Evolutionary conservation across 2,113 vertebrate genomes (phyloP).

Genomic region (Crypturellus undulatus): DNA sequence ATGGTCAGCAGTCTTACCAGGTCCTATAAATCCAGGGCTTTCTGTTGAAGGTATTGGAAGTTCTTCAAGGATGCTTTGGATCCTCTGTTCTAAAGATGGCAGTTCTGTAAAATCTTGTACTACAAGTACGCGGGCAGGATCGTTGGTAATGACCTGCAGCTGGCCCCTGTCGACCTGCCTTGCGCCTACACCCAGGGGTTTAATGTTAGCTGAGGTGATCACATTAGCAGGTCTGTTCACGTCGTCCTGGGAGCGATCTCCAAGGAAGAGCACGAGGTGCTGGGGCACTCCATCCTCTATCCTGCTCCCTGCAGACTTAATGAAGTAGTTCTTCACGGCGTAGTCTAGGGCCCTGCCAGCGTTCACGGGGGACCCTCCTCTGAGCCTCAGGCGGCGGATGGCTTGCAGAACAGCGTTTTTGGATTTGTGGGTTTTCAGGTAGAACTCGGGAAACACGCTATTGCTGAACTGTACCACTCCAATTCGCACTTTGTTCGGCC

Average conservation of each 20-base stretch:
- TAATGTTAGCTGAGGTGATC: conserved; percentile 78
- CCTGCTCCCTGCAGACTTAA: conserved; percentile 85
- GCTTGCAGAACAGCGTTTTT: conserved; percentile 80
- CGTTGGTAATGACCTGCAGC: conserved; percentile 79
- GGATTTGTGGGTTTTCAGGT: conserved; percentile 83
- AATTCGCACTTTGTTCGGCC: conserved; percentile 85
- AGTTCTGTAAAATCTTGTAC: conserved; percentile 84
- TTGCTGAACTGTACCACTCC: conserved; percentile 90
- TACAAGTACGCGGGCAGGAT: conserved; percentile 76
- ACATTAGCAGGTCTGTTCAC: conserved; percentile 77
- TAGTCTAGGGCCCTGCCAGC: conserved; percentile 88
- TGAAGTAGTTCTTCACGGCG: conserved; percentile 85
- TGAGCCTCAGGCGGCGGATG: conserved; percentile 85
- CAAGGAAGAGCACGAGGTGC: conserved; percentile 91
- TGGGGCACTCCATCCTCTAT: conserved; percentile 87
- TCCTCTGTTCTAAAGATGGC: conserved; percentile 66
- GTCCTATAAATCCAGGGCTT: background rate
- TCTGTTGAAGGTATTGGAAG: conserved; percentile 16
- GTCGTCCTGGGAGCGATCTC: conserved; percentile 87
- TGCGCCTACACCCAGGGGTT: conserved; percentile 86
- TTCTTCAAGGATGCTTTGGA: conserved; percentile 71
- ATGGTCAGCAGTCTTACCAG: conserved; percentile 48
- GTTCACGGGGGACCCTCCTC: conserved; percentile 84
- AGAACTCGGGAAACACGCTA: conserved; percentile 84
- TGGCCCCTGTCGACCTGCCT: conserved; percentile 80